Percentiles rank a stretch among this genome's conserved stretches.
These are phyloP conservation scores for Daubentonia madagascariensis DNA, from an alignment of 2,113 vertebrate genomes.

Conservation along the genomic window DNA sequence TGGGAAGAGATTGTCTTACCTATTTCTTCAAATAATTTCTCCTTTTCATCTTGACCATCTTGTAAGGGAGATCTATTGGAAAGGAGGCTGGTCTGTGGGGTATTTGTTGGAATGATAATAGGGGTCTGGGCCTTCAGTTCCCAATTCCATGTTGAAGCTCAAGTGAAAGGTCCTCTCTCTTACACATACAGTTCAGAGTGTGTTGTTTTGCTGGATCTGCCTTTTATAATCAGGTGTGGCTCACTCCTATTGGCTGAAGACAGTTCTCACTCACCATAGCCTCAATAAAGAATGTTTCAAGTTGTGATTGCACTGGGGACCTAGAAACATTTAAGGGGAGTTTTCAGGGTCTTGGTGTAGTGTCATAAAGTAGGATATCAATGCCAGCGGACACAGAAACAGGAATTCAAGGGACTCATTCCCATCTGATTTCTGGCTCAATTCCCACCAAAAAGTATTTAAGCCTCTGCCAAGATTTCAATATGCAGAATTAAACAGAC, in stretches of 20 bases:
- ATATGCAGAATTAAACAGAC: not conserved
- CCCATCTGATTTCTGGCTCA: not conserved
- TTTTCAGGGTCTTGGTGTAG: not conserved
- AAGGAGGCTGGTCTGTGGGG: not conserved
- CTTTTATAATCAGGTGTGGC: not conserved
- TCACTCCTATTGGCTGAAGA: not conserved
- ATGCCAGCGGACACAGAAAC: not conserved
- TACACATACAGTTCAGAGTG: accelerated
- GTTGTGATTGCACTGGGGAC: accelerated
- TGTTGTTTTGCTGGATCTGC: accelerated
- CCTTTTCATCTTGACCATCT: no score
- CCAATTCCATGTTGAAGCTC: not conserved
- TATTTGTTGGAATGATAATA: not conserved
- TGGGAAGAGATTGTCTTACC: not conserved
- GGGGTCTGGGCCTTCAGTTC: not conserved
- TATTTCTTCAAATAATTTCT: not conserved
- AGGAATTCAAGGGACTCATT: not conserved
- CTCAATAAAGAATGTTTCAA: no score
- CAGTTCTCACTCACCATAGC: not conserved
- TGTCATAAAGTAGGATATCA: not conserved
- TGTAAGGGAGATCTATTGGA: not conserved
- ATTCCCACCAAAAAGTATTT: not conserved
- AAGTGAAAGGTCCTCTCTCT: accelerated
- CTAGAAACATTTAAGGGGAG: not conserved
- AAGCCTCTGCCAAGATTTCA: not conserved